These are phyloP conservation scores for Pollenia griseotomentosa DNA, from an alignment of 2,888 invertebrate species.

Conservation along the genomic window DNA sequence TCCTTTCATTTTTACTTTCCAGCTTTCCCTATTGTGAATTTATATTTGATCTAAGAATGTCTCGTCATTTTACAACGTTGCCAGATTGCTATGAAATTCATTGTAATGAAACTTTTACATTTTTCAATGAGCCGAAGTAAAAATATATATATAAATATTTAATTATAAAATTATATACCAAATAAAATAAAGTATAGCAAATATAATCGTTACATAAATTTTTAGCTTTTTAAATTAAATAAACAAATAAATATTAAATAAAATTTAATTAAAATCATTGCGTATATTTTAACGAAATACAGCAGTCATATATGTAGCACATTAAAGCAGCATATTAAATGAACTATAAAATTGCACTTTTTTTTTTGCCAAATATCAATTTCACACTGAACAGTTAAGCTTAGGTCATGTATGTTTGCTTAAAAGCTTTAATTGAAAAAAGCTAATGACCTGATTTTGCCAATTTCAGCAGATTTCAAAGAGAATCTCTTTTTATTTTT, in stretches of 20 bases:
- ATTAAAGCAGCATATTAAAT: constrained; percentile 58
- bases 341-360: constrained; percentile 55
- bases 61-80: constrained; percentile 81
- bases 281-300: constrained; percentile 32
- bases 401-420: constrained; percentile 57
- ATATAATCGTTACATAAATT: constrained; percentile 43
- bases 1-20: constrained; percentile 66
- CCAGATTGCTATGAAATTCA: constrained; percentile 82
- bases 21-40: constrained; percentile 83
- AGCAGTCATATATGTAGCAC: not conserved
- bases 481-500: constrained; percentile 25
- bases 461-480: constrained; percentile 43
- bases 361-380: constrained; percentile 14
- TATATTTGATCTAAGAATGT: constrained; percentile 82
- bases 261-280: constrained; percentile 63
- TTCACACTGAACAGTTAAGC: constrained; percentile 51
- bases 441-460: constrained; percentile 68
- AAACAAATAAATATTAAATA: constrained; percentile 61
- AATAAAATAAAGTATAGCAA: constrained; percentile 21
- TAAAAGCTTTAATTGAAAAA: constrained; percentile 45
- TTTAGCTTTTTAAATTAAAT: constrained; percentile 57
- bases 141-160: not conserved
- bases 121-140: constrained; percentile 72
- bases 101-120: constrained; percentile 82
- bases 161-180: not conserved